Evolutionary conservation across 2,113 vertebrate species (phyloP).

Genomic region (Uria aalge): DNA sequence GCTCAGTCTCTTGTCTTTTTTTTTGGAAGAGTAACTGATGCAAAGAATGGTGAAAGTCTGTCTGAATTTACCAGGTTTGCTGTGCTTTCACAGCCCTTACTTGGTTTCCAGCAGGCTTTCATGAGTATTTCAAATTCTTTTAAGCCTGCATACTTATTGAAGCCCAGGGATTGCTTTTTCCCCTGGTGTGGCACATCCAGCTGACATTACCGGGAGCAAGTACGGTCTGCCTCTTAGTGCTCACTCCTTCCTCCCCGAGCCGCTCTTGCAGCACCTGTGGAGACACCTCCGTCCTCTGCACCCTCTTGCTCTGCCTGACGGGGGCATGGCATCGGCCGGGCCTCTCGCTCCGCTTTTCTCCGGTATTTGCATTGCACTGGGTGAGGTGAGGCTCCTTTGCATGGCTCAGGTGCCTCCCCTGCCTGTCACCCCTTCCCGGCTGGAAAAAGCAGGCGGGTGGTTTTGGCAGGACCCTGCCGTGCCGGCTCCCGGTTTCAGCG

Average conservation of each 20-base stretch:
- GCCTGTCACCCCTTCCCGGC: rapidly evolving
- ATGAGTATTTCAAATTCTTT: not conserved
- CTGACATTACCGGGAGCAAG: rapidly evolving
- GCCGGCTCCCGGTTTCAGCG: rapidly evolving
- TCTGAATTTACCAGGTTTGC: not conserved
- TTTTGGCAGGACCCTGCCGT: not conserved
- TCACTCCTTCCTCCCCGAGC: not conserved
- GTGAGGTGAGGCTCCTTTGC: not conserved
- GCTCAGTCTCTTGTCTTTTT: not conserved
- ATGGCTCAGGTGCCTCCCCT: not conserved
- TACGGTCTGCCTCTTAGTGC: not conserved
- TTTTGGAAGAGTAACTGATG: not conserved
- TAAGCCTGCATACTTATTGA: not conserved
- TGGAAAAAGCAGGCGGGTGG: not conserved
- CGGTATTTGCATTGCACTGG: not conserved
- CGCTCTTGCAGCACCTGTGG: not conserved
- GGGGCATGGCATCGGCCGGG: rapidly evolving
- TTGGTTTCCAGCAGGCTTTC: not conserved
- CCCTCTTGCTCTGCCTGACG: not conserved
- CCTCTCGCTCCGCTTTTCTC: not conserved
- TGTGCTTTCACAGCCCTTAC: not conserved
- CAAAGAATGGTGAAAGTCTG: not conserved
- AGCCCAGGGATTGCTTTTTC: not conserved
- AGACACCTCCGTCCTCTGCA: not conserved
- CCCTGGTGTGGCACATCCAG: not conserved